Evolutionary conservation across 2,888 invertebrate species (phyloP).

Genomic region (Nezara viridula): DNA sequence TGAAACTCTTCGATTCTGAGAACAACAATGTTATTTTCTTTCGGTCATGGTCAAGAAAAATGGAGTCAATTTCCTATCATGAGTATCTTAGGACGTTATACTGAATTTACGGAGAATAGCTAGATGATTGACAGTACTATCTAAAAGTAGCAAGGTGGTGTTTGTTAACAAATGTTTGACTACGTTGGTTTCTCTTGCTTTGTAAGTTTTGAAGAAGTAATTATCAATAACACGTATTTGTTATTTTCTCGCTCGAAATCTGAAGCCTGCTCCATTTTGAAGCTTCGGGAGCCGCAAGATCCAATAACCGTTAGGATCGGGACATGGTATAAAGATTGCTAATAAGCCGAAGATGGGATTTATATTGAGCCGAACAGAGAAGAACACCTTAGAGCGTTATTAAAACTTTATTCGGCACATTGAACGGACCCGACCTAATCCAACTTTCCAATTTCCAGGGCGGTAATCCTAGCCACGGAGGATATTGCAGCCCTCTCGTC

Average conservation of each 20-base stretch:
- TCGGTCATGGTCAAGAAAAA: too few relatives aligned
- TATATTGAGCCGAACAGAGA: neutral
- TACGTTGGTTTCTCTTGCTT: too few relatives aligned
- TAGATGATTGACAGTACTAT: too few relatives aligned
- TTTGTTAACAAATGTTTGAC: too few relatives aligned
- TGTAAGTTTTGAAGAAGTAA: neutral
- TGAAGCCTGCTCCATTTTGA: neutral
- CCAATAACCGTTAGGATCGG: neutral
- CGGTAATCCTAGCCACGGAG: neutral
- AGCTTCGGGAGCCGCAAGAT: neutral
- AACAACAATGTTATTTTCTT: too few relatives aligned
- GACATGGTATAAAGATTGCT: neutral
- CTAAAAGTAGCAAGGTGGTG: too few relatives aligned
- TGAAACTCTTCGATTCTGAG: too few relatives aligned
- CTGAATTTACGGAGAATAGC: too few relatives aligned
- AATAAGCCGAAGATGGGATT: neutral
- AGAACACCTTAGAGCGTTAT: constrained; percentile 24
- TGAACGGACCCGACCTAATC: neutral
- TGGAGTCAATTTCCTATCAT: too few relatives aligned
- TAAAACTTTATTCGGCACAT: constrained; percentile 6
- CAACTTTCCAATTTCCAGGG: constrained; percentile 1
- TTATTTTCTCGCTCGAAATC: neutral
- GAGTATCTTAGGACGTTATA: too few relatives aligned
- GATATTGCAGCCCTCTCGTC: neutral
- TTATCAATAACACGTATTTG: neutral